These are phyloP conservation scores for Peromyscus polionotus DNA, from an alignment of 2,113 vertebrate genomes.

Conservation along the genomic window DNA sequence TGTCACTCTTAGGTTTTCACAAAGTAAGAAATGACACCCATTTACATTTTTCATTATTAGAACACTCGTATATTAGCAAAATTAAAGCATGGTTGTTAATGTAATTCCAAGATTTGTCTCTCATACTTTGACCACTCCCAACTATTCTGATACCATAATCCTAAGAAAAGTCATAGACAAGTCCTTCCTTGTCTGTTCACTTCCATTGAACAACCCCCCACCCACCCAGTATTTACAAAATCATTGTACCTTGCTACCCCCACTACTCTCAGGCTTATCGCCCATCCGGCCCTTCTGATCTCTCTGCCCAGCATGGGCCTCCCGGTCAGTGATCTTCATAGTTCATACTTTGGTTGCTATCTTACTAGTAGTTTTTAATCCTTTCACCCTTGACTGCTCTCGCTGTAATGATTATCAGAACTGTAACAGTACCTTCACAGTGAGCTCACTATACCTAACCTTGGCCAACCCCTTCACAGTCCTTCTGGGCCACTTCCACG, in stretches of 20 bases:
- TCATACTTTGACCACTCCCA: not conserved
- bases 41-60: not conserved
- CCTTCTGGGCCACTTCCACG: not conserved
- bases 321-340: not conserved
- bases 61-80: not conserved
- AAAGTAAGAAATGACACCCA: conserved; percentile 9
- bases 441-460: not conserved
- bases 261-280: not conserved
- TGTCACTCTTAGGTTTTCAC: not conserved
- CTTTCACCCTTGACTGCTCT: not conserved
- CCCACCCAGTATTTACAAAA: not conserved
- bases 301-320: not conserved
- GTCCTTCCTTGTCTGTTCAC: not conserved
- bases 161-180: not conserved
- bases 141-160: not conserved
- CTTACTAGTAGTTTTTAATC: not conserved
- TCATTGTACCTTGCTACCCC: not conserved
- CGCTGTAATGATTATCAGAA: not conserved
- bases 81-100: not conserved
- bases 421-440: not conserved
- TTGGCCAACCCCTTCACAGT: not conserved
- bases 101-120: not conserved
- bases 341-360: not conserved
- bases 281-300: not conserved
- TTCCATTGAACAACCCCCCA: not conserved